Evolutionary conservation across 2,113 vertebrate species (phyloP), one percentile per base, ranked within the genome.

Genomic region (Prietella phreatophila): DNA sequence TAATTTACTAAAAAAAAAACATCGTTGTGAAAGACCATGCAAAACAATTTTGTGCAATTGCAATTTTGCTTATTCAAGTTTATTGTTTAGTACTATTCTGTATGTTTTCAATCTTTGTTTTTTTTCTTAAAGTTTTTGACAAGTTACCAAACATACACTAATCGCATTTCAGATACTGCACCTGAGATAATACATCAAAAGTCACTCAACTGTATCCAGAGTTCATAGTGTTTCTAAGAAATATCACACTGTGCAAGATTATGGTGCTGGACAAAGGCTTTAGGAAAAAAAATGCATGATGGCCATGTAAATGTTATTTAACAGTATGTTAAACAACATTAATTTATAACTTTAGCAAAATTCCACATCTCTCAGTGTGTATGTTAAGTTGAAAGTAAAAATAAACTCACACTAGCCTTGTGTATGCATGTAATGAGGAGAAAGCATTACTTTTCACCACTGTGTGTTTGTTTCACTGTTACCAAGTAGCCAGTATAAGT

Each of bases 401-500:
- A 10, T 78, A 81, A n/a, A 27, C 25, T 73, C 55, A 86, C n/a
- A 67, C 0, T 0, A 0, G 50, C 87, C 83, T 39, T 75, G 13
- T 82, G 82, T 89, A 39, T 82, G 85, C 11, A 65, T 13, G 0
- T 88, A 86, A 86, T 91, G 4, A 67, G 3, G 63, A n/a, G 63
- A 89, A 88, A 89, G 86, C 63, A 89, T 91, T 92, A 53, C 30
- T 87, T 50, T 56, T 39, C 0, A 79, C 14, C 11, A n/a, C 67
- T 92, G 83, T 47, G 22, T 39, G 86, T 84, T 83, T 39, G 79
- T 79, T 83, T 69, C 87, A 89, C 65, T 36, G 53, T 85, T 86
- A 90, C 90, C 86, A 91, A 81, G 30, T 85, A 75, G 85, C 89
- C 89, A 88, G 61, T 83, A 83, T 89, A 83, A 90, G 36, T 56